Base-by-base conservation (phyloP, 2,113 vertebrate species). In the Peromyscus leucopus region DNA sequence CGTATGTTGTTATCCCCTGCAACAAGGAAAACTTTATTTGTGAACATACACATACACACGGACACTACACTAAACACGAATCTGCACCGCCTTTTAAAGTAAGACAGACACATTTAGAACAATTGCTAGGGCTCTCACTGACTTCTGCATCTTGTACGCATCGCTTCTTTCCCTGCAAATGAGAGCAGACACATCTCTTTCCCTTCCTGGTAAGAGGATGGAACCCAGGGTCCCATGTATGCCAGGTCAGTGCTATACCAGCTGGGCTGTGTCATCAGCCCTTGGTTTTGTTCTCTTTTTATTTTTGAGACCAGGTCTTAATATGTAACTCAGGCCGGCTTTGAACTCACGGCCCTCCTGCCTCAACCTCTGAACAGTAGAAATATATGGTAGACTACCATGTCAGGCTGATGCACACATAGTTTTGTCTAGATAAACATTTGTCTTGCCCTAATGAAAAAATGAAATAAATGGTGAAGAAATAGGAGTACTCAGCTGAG, bases 1-100 rank as follows among this genome's bases (percentile, higher is more conserved):
- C 19, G 42, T 79, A 63, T 74, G 82, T 76, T 51, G 87, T 28
- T 59, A 46, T 79, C 21, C 90, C 71, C 22, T 67, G 74, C 36
- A 89, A 57, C 15, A 94, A 93, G 42, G 69, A 96, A 85, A 96
- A 59, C 33, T 82, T 96, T 59, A 84, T 48, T 80, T 76, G 76
- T 67, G 63, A 92, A 89, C 2, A n/a, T 21, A 48, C 21, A 89
- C 13, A 63, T 46, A 91, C 6, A 7, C n/a, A 90, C 33, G 90
- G 21, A 80, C 24, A 55, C 36, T n/a, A 75, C 12, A 80, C 31
- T 55, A 89, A 80, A 93, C 42, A 85, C 75, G 93, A 65, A 17
- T 78, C 72, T 90, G 31, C 12, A 42, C 7, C 51, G 28, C 9
- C 39, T 91, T 92, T 95, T 89, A 51, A 78, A 83, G 48, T 76